Evolutionary conservation across 2,113 vertebrate species (phyloP), one percentile per base, ranked within the genome.

Genomic region (Eurypyga helias): DNA sequence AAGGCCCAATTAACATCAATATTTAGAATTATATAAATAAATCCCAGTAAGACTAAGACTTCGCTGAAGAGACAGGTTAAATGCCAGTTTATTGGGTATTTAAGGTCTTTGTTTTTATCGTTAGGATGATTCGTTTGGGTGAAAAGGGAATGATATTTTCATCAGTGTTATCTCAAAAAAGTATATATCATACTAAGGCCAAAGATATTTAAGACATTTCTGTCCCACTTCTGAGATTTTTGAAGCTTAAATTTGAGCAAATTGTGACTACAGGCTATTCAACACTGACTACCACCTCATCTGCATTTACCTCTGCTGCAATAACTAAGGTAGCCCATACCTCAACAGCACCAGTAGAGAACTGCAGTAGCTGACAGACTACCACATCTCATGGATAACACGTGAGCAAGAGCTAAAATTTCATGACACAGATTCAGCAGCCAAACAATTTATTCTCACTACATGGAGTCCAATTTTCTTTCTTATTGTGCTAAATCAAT

Each of bases 351-450:
- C 28, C 29, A 36, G 18, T 3, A 55, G 17, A 52, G 11, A 43
- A 7, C 28, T 3, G 41, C 0, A 0, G 45, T 23, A 78, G 26
- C 1, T 71, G 58, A 57, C 34, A 80, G 60, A 41, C 0, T 1
- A 41, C 25, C 13, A 9, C 45, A 15, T 61, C 48, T 60, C 52
- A 25, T 0, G 3, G 52, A 70, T 57, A 48, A 18, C 72, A 17
- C 0, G 1, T 2, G 48, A 76, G 28, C 46, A n/a, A 23, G 26
- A 41, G 48, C 41, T 6, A 12, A 38, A 86, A 49, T 62, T 31
- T 78, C 48, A 24, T 7, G 17, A 49, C 28, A 83, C 12, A 83
- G 6, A 6, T 84, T 54, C 57, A 46, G 83, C 52, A 78, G 14
- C 17, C 76, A 58, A 49, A 58, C 61, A 46, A 92, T 93, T 69